These are phyloP conservation scores for Callosobruchus maculatus DNA, from an alignment of 2,888 invertebrate genomes.

Conservation along the genomic window DNA sequence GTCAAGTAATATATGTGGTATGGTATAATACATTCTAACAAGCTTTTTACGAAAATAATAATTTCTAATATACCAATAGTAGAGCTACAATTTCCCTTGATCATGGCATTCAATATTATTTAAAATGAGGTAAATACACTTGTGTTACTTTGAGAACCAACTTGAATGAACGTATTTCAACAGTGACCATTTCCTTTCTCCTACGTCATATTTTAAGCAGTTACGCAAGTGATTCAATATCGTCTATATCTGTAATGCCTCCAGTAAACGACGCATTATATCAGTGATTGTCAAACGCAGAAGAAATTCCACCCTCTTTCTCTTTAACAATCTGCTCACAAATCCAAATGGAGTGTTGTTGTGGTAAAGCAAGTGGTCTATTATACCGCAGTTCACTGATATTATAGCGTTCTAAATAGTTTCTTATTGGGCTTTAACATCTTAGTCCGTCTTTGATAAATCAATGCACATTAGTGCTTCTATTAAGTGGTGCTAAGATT, in stretches of 20 bases:
- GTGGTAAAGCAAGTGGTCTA: neutral
- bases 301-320: neutral
- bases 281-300: neutral
- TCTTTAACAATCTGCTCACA: neutral
- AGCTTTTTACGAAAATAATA: no score
- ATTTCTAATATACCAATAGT: no score
- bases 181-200: neutral
- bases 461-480: neutral
- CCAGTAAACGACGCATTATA: neutral
- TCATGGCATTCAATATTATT: no score
- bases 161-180: neutral
- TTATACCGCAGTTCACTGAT: neutral
- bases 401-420: neutral
- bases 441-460: neutral
- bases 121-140: no score
- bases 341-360: neutral
- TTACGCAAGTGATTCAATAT: no score
- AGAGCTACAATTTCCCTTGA: no score
- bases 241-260: neutral
- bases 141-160: no score
- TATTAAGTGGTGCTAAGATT: no score
- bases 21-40: no score
- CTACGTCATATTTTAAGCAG: neutral
- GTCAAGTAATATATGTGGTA: no score
- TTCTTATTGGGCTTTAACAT: neutral